Conservation (phyloP, 1,140 invertebrate species). For the Meloidogyne chitwoodi region DNA sequence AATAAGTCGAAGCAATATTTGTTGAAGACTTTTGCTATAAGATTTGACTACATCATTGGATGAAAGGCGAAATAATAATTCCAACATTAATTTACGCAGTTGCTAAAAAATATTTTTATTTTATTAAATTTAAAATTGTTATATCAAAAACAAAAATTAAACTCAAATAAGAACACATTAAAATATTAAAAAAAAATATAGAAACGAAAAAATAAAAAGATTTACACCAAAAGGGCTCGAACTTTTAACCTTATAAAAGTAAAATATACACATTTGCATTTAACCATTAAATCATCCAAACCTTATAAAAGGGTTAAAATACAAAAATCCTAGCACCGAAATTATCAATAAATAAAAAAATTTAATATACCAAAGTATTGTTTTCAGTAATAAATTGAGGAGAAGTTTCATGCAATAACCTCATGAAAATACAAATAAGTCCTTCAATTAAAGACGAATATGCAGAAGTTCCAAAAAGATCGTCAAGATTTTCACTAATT, state of each 20-base stretch:
- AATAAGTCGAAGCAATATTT: constrained; percentile 28
- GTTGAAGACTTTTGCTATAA: constrained; percentile 26
- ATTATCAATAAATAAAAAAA: constrained; percentile 9
- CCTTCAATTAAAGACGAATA: constrained; percentile 23
- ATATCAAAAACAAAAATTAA: no score
- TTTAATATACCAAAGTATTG: constrained; percentile 36
- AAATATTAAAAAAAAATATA: no score
- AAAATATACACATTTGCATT: no score
- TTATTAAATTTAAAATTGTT: no score
- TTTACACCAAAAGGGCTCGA: no score
- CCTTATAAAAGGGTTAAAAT: no score
- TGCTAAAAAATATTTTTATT: constrained; percentile 31
- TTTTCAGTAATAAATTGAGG: constrained; percentile 44
- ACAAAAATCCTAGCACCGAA: no score
- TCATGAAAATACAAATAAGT: constrained; percentile 27
- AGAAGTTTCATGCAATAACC: constrained; percentile 34
- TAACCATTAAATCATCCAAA: no score
- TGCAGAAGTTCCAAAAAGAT: constrained; percentile 12
- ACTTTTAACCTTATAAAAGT: no score
- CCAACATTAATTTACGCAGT: constrained; percentile 41
- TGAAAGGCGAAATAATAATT: constrained; percentile 28
- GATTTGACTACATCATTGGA: constrained; percentile 23
- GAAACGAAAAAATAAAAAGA: no score
- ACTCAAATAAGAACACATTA: no score
- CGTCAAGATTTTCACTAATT: constrained; percentile 32